Percentiles rank a stretch among this genome's conserved stretches.
Conservation (phyloP, 2,888 invertebrate species). For the Odontothrips loti region DNA sequence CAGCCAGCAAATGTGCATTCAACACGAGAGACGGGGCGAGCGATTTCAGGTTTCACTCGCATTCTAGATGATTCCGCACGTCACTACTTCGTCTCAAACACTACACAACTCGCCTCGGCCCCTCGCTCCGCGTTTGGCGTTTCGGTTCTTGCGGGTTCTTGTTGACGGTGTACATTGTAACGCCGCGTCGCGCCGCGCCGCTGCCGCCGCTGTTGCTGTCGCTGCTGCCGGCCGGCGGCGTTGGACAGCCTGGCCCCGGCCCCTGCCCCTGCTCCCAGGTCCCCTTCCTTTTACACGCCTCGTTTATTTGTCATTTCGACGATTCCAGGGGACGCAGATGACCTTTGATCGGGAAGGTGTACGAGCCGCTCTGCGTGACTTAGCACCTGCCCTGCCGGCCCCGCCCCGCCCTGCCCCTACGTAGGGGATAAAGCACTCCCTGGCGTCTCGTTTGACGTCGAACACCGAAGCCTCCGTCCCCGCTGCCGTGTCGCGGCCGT, state of each 20-base stretch:
- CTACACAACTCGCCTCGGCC: too few species aligned
- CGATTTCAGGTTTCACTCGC: background rate
- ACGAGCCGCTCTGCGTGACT: background rate
- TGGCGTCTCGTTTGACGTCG: background rate
- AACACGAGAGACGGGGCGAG: too few species aligned
- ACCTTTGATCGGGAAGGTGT: constrained; percentile 11
- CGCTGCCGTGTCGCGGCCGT: background rate
- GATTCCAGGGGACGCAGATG: constrained; percentile 15
- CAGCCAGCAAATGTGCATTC: too few species aligned
- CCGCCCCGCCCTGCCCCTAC: background rate
- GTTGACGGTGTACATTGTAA: background rate
- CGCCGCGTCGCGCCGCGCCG: background rate
- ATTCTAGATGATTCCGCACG: too few species aligned
- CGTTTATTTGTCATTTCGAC: constrained; percentile 26
- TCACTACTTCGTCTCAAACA: too few species aligned
- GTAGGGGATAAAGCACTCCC: constrained; percentile 5
- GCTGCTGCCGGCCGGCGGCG: too few species aligned
- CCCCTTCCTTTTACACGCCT: background rate
- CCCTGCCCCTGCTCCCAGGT: too few species aligned
- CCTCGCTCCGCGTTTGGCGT: too few species aligned
- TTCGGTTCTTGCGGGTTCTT: too few species aligned
- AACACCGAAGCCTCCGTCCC: background rate
- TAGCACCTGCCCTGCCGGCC: constrained; percentile 8
- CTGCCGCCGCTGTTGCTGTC: too few species aligned
- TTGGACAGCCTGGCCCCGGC: too few species aligned